Evolutionary conservation across 1,140 invertebrate species (phyloP), one percentile per base, ranked within the genome.

Genomic region (Episyrphus balteatus): DNA sequence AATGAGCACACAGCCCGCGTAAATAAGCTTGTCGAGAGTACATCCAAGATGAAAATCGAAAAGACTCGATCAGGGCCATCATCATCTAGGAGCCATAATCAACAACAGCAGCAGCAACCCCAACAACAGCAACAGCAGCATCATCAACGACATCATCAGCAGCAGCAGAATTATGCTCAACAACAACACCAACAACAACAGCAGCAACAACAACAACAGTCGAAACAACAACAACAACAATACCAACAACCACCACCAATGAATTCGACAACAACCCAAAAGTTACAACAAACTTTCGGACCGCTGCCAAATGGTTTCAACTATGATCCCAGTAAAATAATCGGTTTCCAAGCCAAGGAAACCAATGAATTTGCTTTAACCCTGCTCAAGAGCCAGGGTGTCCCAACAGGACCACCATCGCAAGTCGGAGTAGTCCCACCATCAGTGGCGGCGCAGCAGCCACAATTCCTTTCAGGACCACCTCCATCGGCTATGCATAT

Each of bases 361-460:
- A 71, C 75, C 3, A 78, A 78, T 58, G 76, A 78, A 48, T 76
- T 76, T 53, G 76, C 76, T 15, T 70, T 76, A 53, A 75, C 73
- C 17, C 70, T 68, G 5, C 43, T 68, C 3, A 67, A 68, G 41
- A 68, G 61, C 32, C 58, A 68, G 39, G 61, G 56, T 1, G 47
- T 66, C 15, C 18, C 12, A 19, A 21, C 18, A 12, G 21, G 17
- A 12, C 17, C 17, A 40, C 13, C 32, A 3, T 15, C 26, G 14
- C 21, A 17, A 5, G 6, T n/a, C 13, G 19, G 13, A 15, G 10
- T 14, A 31, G 42, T 21, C 2, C 42, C 42, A 15, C 21, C 21
- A 5, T 9, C 21, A 26, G 21, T n/a, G 42, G 36, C 33, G n/a
- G n/a, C n/a, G n/a, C n/a, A n/a, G 14, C 33, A 18, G 2, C 48